Evolutionary conservation across 2,888 invertebrate genomes (phyloP).

Genomic region (Macaria liturata): DNA sequence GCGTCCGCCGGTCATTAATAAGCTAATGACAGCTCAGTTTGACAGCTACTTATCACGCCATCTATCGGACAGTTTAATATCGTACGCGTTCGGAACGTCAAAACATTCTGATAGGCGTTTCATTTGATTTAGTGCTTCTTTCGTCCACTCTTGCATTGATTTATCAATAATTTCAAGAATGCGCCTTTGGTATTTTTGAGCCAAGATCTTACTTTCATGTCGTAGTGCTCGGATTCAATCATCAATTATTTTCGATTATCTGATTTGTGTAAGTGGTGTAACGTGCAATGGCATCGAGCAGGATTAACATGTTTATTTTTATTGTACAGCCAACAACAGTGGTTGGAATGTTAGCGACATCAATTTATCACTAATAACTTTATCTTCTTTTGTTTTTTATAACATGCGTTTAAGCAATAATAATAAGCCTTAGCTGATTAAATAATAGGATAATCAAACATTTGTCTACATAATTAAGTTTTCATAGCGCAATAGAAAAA

Average conservation of each 20-base stretch:
- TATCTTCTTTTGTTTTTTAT: too few species aligned
- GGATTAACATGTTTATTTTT: conserved; percentile 38
- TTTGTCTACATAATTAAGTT: too few species aligned
- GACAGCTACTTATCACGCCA: conserved; percentile 80
- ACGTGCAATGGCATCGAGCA: conserved; percentile 31
- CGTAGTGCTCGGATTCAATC: conserved; percentile 72
- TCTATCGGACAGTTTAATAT: conserved; percentile 78
- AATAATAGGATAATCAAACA: too few species aligned
- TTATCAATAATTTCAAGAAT: conserved; percentile 80
- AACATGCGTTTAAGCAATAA: too few species aligned
- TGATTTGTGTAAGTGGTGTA: conserved; percentile 67
- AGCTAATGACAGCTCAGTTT: conserved; percentile 77
- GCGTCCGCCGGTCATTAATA: conserved; percentile 69
- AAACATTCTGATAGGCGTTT: conserved; percentile 75
- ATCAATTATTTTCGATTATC: conserved; percentile 78
- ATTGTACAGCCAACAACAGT: conserved; percentile 5
- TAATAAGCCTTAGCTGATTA: too few species aligned
- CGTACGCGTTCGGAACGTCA: conserved; percentile 74
- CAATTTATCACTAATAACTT: conserved; percentile 12
- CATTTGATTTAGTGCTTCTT: conserved; percentile 78
- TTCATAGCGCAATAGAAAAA: too few species aligned
- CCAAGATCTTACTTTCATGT: conserved; percentile 80
- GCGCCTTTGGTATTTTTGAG: conserved; percentile 74
- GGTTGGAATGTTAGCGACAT: conserved; percentile 9
- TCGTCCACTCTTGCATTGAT: conserved; percentile 76